These are phyloP conservation scores for Watsonalla cultraria DNA, from an alignment of 2,888 invertebrate species.

Conservation along the genomic window DNA sequence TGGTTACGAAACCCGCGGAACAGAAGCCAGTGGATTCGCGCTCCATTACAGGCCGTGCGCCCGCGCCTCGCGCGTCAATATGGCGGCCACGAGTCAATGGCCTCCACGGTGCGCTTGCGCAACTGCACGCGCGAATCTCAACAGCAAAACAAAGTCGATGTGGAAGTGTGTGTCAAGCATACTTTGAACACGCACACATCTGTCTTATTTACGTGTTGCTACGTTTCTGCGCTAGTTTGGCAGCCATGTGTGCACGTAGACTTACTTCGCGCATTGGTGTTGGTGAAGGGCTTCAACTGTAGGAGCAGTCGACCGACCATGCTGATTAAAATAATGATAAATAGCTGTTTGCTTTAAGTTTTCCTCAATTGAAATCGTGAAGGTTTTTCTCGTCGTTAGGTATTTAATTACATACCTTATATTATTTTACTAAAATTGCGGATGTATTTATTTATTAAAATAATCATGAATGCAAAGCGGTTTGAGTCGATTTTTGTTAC, in stretches of 20 bases:
- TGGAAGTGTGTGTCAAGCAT: conserved; percentile 39
- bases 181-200: conserved; percentile 27
- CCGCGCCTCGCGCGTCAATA: conserved; percentile 42
- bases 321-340: conserved; percentile 67
- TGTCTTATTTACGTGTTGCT: conserved; percentile 23
- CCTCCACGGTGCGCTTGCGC: conserved; percentile 74
- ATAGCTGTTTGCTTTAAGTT: conserved; percentile 54
- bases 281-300: conserved; percentile 62
- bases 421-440: no score
- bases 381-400: conserved; percentile 30
- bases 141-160: conserved; percentile 72
- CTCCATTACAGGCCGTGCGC: conserved; percentile 50
- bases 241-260: conserved; percentile 23
- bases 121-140: conserved; percentile 76
- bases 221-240: conserved; percentile 38
- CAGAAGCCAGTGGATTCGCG: conserved; percentile 67
- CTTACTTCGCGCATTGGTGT: conserved; percentile 26
- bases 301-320: conserved; percentile 55
- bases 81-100: conserved; percentile 72
- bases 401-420: not conserved
- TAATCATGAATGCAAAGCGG: no score
- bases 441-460: no score
- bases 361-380: conserved; percentile 50
- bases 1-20: conserved; percentile 60
- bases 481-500: no score